These are phyloP conservation scores for Dicaeum eximium DNA, from an alignment of 2,113 vertebrate genomes.

Conservation along the genomic window DNA sequence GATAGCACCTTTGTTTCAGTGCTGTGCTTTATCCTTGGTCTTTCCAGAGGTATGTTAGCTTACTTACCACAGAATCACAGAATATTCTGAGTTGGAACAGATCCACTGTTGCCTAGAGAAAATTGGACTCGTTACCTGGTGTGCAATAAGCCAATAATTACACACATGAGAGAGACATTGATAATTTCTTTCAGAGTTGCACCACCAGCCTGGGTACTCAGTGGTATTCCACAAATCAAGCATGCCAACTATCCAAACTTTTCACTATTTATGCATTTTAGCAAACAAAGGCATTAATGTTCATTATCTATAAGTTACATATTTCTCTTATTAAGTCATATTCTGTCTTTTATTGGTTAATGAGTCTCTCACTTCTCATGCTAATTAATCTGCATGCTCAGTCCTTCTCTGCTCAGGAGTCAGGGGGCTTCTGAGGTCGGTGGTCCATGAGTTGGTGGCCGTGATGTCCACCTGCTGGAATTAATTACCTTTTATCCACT, in stretches of 20 bases:
- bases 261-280: neutral
- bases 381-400: neutral
- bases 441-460: accelerated
- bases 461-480: neutral
- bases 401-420: too few species aligned
- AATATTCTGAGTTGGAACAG: neutral
- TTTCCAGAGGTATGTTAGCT: accelerated
- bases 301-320: too few species aligned
- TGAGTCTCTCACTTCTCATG: neutral
- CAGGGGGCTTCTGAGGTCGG: neutral
- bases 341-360: neutral
- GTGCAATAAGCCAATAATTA: neutral
- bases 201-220: too few species aligned
- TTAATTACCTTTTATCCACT: neutral
- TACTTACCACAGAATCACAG: neutral
- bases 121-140: accelerated
- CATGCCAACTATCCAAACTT: neutral
- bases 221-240: neutral
- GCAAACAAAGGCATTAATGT: neutral
- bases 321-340: neutral
- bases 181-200: neutral
- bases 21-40: neutral
- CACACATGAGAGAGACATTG: neutral
- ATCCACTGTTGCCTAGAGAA: neutral
- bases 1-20: neutral